A percentile compares a stretch with the other conserved stretches of the same genome.
Evolutionary conservation across 2,797 vertebrate genomes (phyloP).

Genomic region (Poecilia gillii): DNA sequence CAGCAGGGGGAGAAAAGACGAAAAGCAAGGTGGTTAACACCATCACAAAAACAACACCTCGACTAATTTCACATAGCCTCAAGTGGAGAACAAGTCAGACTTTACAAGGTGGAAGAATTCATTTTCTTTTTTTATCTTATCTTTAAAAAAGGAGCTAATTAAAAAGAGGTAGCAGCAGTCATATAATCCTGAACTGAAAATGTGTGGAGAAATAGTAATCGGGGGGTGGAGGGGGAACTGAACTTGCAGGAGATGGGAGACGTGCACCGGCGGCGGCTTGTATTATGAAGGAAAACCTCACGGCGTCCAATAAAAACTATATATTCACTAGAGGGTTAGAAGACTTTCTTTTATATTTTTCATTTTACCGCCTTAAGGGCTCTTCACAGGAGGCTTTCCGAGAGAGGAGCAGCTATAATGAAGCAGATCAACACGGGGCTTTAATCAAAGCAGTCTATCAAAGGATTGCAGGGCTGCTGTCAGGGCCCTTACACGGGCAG

Average conservation of each 20-base stretch:
- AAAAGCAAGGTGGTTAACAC: slow-evolving; percentile 54
- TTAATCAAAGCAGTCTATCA: slow-evolving; percentile 71
- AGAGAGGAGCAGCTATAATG: slow-evolving; percentile 37
- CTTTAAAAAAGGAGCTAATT: slow-evolving; percentile 35
- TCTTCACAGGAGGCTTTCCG: slow-evolving; percentile 42
- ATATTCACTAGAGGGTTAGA: slow-evolving; percentile 52
- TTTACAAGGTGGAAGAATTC: slow-evolving; percentile 23
- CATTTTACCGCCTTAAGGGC: slow-evolving; percentile 51
- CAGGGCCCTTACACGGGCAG: slow-evolving; percentile 29
- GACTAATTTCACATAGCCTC: slow-evolving; percentile 27
- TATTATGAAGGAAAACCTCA: slow-evolving; percentile 51
- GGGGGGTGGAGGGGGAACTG: slow-evolving; percentile 23
- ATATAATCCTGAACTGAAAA: slow-evolving; percentile 35
- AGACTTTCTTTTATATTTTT: slow-evolving; percentile 64
- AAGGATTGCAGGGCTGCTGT: slow-evolving; percentile 48
- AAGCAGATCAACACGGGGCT: slow-evolving; percentile 46
- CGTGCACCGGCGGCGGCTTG: slow-evolving; percentile 64
- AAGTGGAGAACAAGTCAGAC: slow-evolving; percentile 36
- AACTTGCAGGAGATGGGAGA: slow-evolving; percentile 53
- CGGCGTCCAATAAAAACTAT: slow-evolving; percentile 61
- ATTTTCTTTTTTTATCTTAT: slow-evolving; percentile 22
- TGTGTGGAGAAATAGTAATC: slow-evolving; percentile 55
- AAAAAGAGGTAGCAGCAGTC: slow-evolving; percentile 40
- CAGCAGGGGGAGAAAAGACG: slow-evolving; percentile 30
- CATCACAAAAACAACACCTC: slow-evolving; percentile 45